These are phyloP conservation scores for Acanthoscelides obtectus DNA, from an alignment of 2,888 invertebrate genomes.

Conservation along the genomic window DNA sequence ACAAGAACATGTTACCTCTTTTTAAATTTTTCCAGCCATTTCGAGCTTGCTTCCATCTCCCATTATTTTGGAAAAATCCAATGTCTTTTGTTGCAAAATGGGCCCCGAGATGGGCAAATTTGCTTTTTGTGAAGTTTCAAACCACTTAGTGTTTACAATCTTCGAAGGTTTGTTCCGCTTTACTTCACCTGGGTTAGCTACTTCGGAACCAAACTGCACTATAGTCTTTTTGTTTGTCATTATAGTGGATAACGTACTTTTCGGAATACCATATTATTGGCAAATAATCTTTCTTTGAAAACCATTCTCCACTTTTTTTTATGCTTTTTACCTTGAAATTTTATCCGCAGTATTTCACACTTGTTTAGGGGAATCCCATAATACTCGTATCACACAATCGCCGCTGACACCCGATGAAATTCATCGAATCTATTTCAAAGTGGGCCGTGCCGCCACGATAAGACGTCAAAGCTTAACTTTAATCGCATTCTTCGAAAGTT, in stretches of 20 bases:
- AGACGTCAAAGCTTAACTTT: neutral
- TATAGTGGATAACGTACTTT: neutral
- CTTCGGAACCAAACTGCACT: neutral
- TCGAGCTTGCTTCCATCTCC: neutral
- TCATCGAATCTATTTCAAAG: neutral
- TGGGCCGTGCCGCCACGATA: no score
- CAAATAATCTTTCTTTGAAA: neutral
- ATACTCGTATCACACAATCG: neutral
- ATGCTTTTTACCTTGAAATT: neutral
- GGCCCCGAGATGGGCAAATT: slow-evolving; percentile 9
- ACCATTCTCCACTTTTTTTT: neutral
- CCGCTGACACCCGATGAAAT: neutral
- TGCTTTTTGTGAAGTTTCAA: slow-evolving; percentile 7
- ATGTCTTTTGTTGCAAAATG: neutral
- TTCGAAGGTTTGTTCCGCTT: neutral
- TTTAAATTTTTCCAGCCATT: neutral
- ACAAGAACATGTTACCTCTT: neutral
- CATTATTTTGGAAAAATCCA: no score
- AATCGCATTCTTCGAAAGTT: neutral
- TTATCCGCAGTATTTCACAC: neutral
- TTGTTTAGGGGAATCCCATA: neutral
- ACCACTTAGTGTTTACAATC: slow-evolving; percentile 9
- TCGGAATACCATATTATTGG: neutral
- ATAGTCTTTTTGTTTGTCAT: neutral
- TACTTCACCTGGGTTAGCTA: neutral